Evolutionary conservation across 2,113 vertebrate genomes (phyloP).

Genomic region (Acrocephalus kingi): DNA sequence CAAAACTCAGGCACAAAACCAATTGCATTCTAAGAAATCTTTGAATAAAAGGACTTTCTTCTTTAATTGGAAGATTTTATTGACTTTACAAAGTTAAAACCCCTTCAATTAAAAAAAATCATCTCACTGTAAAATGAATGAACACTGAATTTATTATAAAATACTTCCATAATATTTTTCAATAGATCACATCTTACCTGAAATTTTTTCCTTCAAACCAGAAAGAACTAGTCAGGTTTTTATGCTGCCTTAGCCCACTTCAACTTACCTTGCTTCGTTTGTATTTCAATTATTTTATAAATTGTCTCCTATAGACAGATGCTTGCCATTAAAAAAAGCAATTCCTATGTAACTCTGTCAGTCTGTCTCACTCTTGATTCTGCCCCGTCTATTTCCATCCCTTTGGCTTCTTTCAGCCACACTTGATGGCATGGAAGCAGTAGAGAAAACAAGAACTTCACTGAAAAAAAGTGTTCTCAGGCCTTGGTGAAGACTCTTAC

Average conservation of each 20-base stretch:
- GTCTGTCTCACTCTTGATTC: not conserved
- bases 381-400: not conserved
- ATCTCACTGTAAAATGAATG: not conserved
- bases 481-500: not conserved
- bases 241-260: not conserved
- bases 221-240: not conserved
- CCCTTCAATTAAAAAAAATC: not conserved
- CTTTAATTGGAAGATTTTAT: not conserved
- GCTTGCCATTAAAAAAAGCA: not conserved
- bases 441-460: not conserved
- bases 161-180: not conserved
- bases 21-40: not conserved
- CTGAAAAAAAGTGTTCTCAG: not conserved
- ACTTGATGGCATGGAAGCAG: not conserved
- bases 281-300: not conserved
- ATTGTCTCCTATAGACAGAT: not conserved
- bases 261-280: not conserved
- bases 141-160: not conserved
- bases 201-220: not conserved
- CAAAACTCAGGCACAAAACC: not conserved
- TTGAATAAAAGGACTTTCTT: not conserved
- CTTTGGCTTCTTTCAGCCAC: not conserved
- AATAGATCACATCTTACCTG: not conserved
- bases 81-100: not conserved
- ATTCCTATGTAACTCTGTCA: not conserved